Conservation (phyloP, 2,888 invertebrate species). For the Plebejus anna region DNA sequence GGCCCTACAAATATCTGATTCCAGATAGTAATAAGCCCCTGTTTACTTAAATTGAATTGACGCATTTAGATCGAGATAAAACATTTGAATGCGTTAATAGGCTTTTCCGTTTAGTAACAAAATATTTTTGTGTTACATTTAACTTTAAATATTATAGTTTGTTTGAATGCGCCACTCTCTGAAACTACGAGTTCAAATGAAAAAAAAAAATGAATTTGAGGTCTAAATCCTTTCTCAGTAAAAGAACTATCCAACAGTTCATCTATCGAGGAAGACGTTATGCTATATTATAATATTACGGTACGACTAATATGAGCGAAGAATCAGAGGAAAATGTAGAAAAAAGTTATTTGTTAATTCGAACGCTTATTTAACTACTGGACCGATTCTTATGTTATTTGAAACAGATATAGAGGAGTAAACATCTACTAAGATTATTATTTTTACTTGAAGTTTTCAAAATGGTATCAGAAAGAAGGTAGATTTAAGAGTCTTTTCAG, state of each 20-base stretch:
- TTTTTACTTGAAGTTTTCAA: no score
- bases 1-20: constrained; percentile 29
- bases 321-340: no score
- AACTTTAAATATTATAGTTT: background rate
- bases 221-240: no score
- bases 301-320: background rate
- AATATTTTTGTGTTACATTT: background rate
- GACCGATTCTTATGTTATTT: background rate
- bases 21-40: constrained; percentile 25
- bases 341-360: no score
- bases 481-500: background rate
- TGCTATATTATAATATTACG: background rate
- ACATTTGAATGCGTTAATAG: background rate
- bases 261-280: no score
- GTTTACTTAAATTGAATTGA: constrained; percentile 30
- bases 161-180: no score
- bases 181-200: no score
- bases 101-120: background rate
- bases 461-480: no score
- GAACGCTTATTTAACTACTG: background rate
- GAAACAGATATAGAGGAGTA: no score
- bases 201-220: no score
- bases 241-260: no score
- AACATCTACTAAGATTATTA: no score
- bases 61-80: constrained; percentile 23